Conservation (phyloP, 2,888 invertebrate genomes). For the Temnothorax ravouxi region DNA sequence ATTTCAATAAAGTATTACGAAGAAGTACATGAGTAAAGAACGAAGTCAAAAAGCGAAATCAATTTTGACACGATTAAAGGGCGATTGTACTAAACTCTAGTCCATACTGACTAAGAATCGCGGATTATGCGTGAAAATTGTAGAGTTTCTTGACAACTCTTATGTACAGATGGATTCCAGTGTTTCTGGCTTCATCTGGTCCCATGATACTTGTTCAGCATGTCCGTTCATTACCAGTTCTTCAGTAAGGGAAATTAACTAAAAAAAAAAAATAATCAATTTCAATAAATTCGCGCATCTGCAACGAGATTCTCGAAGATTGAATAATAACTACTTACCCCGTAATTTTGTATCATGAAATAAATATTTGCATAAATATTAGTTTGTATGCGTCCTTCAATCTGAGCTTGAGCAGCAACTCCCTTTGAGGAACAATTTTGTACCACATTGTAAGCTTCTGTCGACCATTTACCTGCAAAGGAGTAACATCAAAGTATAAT, state of each 20-base stretch:
- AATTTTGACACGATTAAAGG: slow-evolving; percentile 6
- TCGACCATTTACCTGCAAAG: slow-evolving; percentile 90
- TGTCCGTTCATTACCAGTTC: slow-evolving; percentile 94
- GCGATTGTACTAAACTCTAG: slow-evolving; percentile 8
- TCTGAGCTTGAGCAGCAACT: slow-evolving; percentile 95
- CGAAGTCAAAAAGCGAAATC: slow-evolving; percentile 13
- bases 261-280: slow-evolving; percentile 80
- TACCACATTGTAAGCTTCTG: slow-evolving; percentile 93
- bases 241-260: slow-evolving; percentile 94
- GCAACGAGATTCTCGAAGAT: not conserved
- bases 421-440: slow-evolving; percentile 88
- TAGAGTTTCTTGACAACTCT: slow-evolving; percentile 29
- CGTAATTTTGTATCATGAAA: slow-evolving; percentile 92
- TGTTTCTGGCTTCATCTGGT: slow-evolving; percentile 74
- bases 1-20: slow-evolving; percentile 14
- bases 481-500: slow-evolving; percentile 51
- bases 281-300: not conserved
- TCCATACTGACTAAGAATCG: slow-evolving; percentile 44
- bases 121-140: slow-evolving; percentile 4
- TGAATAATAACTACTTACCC: slow-evolving; percentile 88
- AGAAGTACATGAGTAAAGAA: not conserved
- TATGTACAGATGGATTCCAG: slow-evolving; percentile 30
- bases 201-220: slow-evolving; percentile 90
- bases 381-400: slow-evolving; percentile 93
- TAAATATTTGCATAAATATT: slow-evolving; percentile 93